Evolutionary conservation across 2,888 invertebrate genomes (phyloP), one percentile per base, ranked within the genome.

Genomic region (Steinernema carpocapsae): DNA sequence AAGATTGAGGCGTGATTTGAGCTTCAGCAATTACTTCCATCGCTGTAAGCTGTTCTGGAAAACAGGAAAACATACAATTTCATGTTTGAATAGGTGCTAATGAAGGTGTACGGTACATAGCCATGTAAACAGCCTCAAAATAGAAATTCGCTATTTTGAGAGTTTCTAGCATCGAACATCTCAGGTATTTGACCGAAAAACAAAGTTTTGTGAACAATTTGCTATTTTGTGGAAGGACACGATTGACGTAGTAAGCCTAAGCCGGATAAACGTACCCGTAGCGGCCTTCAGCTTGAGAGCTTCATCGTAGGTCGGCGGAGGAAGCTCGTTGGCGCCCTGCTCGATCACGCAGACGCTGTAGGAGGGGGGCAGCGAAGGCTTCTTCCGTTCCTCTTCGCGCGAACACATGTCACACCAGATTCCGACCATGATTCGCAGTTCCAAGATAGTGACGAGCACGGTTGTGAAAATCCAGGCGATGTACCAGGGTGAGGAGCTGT

Each of bases 321-420:
- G 32, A 22, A 64, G 32, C 2, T 64, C 64, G 32, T n/a, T 37
- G 1, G 4, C 17, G 14, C 64, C 64, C 29, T 64, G 32, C 32
- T 64, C 64, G 26, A 64, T 64, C 2, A 64, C 64, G n/a, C 64
- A 64, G 17, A 64, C 64, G 64, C 64, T 64, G 32, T 64, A 64
- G 64, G 64, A 64, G 17, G 64, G 64, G 1, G 64, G 64, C 24
- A 64, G 64, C 3, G 32, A 12, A 17, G 64, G 64, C 64, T 64
- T 64, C 64, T 32, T 64, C 2, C 24, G 52, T 6, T 26, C 64
- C 10, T 64, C 64, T 12, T 64, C 64, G 12, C 6, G 12, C 29
- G 64, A 26, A n/a, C 22, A 26, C 32, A 64, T 32, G 17, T 64
- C 64, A 32, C 64, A 64, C 64, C 64, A 64, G 64, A 64, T 64